Base-by-base conservation (phyloP, 2,113 vertebrate species). In the Rhinichthys klamathensis region DNA sequence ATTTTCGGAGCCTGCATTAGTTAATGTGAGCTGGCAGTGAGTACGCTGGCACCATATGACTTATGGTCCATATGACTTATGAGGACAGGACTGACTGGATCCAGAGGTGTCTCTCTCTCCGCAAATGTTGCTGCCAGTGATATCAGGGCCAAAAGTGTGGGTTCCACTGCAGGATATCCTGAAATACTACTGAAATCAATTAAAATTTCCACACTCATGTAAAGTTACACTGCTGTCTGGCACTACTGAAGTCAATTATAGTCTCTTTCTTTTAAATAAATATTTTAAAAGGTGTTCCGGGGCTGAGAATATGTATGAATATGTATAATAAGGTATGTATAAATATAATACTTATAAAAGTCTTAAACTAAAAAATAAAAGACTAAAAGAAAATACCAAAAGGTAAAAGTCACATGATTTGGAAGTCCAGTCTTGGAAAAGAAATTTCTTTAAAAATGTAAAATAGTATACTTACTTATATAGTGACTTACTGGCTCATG, bases 41-140 rank as follows among this genome's bases (percentile, higher is more conserved):
- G 79, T 83, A 49, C 32, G 25, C 38, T 8, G 38, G 84, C 87
- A 92, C 92, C 91, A 92, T 92, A 89, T 91, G 92, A 94, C 91
- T 93, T 89, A 92, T 93, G 92, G n/a, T n/a, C 92, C 91, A 92
- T 92, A 89, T 91, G 92, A 94, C 91, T 93, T 89, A 92, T 93
- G 92, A 94, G 93, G 93, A 92, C 85, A 86, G 88, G 88, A 84
- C 89, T 90, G 89, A 89, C 88, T 90, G 89, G 91, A 91, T 91
- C 92, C 90, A 92, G 91, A 92, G 90, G 91, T 91, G 93, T 92
- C 92, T 91, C 92, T 86, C 86, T 91, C 88, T n/a, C 30, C 90
- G 91, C 87, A 89, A 90, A 91, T 90, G 88, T 90, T 89, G 88
- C 90, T 92, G 92, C 91, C 92, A 94, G 91, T 93, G 92, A 90